Base-by-base conservation (phyloP, 2,797 vertebrate genomes). In the Peromyscus nudipes region DNA sequence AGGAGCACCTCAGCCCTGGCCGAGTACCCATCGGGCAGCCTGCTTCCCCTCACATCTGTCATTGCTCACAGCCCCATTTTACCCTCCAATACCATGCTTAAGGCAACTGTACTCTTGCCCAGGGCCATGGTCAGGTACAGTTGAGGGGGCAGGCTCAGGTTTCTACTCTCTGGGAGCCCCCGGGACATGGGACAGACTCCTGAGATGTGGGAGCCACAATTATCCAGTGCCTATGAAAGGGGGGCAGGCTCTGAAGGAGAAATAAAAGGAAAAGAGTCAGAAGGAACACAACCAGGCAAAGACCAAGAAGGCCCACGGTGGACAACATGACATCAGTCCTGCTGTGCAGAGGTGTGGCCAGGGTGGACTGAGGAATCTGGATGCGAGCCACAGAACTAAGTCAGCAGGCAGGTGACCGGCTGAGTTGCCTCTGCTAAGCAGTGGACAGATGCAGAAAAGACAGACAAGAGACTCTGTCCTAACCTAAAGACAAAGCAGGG, bases 261-360 rank as follows among this genome's bases (percentile, higher is more conserved):
- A 17, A 2, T 1, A 10, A 21, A 81, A 27, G 46, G 9, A 23
- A 34, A 57, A 52, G 34, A 17, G 0, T 19, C 8, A 23, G 55
- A 65, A 46, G n/a, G 23, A 4, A 27, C 23, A 1, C 7, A 1
- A 62, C 23, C 0, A 40, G 81, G 76, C 52, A 4, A 16, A 21
- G 89, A 80, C 89, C 89, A 65, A 37, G 49, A 52, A 67, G 81
- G 34, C 3, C 43, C 40, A 49, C 49, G 0, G 14, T 55, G 40
- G 17, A 34, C 71, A 3, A 60, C 43, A 0, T 0, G 62, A 29
- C 0, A 11, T 1, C 34, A 3, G 25, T 0, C 52, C 60, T 3
- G 16, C 73, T 25, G 9, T 3, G 0, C 46, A 17, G 71, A 83
- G 34, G 23, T 2, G 76, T n/a, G 0, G 3, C 17, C 10, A 0